Evolutionary conservation across 2,797 vertebrate genomes (phyloP).

Genomic region (Aeoliscus strigatus): DNA sequence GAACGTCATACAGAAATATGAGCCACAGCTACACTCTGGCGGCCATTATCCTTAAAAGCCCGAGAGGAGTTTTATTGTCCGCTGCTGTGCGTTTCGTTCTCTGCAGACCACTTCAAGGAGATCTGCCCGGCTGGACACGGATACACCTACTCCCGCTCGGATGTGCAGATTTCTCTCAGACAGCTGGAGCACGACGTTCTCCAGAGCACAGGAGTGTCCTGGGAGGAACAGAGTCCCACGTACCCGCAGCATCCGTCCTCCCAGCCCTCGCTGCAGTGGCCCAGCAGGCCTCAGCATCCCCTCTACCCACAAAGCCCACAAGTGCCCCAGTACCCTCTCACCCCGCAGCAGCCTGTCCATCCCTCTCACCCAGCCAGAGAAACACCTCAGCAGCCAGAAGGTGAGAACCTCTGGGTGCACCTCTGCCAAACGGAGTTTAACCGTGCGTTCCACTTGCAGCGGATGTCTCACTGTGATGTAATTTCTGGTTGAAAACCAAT

Average conservation of each 20-base stretch:
- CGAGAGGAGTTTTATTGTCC: conserved; percentile 23
- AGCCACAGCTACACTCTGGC: conserved; percentile 42
- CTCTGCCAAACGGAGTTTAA: conserved; percentile 13
- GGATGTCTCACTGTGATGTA: no score
- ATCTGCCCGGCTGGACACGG: conserved; percentile 81
- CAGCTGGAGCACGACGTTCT: conserved; percentile 84
- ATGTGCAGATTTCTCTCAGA: conserved; percentile 78
- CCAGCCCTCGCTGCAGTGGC: conserved; percentile 34
- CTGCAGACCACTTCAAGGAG: conserved; percentile 78
- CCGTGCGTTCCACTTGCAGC: no score
- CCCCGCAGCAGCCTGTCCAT: conserved; percentile 39
- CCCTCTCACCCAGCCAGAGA: conserved; percentile 36
- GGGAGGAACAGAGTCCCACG: conserved; percentile 55
- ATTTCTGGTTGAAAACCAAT: no score
- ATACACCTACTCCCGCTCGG: conserved; percentile 77
- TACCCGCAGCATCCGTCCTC: conserved; percentile 54
- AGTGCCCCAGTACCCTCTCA: conserved; percentile 42
- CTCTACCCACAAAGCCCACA: conserved; percentile 44
- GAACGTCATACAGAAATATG: conserved; percentile 44
- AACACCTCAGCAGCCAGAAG: conserved; percentile 34
- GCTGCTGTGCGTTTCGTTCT: conserved; percentile 29
- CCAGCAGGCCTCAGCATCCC: conserved; percentile 20
- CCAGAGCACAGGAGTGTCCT: conserved; percentile 58
- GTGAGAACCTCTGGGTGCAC: conserved; percentile 32
- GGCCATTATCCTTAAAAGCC: conserved; percentile 14